Percentiles rank a stretch among this genome's conserved stretches.
Evolutionary conservation across 2,888 invertebrate species (phyloP).

Genomic region (Tetragonula carbonaria): DNA sequence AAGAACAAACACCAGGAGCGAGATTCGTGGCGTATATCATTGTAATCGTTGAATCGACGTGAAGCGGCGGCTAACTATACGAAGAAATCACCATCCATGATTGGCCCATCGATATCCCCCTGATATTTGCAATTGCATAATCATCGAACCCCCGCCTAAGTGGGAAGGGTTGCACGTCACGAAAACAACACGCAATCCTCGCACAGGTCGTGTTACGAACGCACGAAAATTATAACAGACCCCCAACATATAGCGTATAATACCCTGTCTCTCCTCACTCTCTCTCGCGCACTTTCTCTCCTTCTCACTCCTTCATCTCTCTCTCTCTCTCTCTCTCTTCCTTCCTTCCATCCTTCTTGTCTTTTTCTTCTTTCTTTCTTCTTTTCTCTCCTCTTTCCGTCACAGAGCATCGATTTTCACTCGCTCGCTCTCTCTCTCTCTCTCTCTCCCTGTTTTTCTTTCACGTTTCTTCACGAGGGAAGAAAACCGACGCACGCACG

Average conservation of each 20-base stretch:
- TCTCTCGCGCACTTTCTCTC: slow-evolving; percentile 8
- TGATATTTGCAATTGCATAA: slow-evolving; percentile 59
- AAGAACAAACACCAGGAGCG: not conserved
- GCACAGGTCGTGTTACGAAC: slow-evolving; percentile 16
- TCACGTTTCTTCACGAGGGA: not conserved
- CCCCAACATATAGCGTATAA: slow-evolving; percentile 34
- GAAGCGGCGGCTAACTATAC: slow-evolving; percentile 40
- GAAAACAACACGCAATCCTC: slow-evolving; percentile 53
- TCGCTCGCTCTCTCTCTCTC: slow-evolving; percentile 36
- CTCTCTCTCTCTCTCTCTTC: slow-evolving; percentile 13
- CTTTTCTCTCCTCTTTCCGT: not conserved
- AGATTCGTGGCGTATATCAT: not conserved
- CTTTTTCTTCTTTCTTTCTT: too few species aligned
- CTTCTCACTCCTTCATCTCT: slow-evolving; percentile 35
- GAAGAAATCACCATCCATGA: slow-evolving; percentile 34
- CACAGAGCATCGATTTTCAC: not conserved
- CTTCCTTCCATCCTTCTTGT: not conserved
- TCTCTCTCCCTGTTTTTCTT: not conserved
- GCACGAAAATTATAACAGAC: slow-evolving; percentile 47
- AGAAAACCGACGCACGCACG: not conserved
- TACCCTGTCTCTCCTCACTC: not conserved
- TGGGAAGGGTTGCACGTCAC: slow-evolving; percentile 54
- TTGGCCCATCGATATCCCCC: slow-evolving; percentile 34
- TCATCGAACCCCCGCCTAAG: slow-evolving; percentile 51
- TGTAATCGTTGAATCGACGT: slow-evolving; percentile 28